A percentile compares a stretch with the other conserved stretches of the same genome.
These are phyloP conservation scores for Pseudolycoriella hygida DNA, from an alignment of 2,888 invertebrate genomes.

Conservation along the genomic window DNA sequence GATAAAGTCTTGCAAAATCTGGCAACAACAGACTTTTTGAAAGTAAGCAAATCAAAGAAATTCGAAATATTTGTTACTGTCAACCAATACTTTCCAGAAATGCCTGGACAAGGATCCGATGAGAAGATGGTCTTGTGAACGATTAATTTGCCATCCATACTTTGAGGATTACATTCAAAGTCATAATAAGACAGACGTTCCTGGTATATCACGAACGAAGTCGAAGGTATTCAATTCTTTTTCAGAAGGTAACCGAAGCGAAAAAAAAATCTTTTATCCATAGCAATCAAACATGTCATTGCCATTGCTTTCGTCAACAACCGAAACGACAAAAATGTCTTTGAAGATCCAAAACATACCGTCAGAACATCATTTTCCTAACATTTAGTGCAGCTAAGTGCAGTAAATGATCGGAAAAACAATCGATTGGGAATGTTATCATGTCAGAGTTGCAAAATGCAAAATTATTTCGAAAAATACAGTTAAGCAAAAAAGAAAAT, in stretches of 20 bases:
- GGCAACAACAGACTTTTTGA: slow-evolving; percentile 65
- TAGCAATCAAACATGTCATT: slow-evolving; percentile 15
- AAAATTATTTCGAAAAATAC: too few relatives aligned
- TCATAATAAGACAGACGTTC: slow-evolving; percentile 21
- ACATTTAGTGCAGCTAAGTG: slow-evolving; percentile 15
- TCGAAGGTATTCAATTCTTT: too few relatives aligned
- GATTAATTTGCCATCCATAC: slow-evolving; percentile 75
- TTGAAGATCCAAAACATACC: slow-evolving; percentile 21
- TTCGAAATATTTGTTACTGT: too few relatives aligned
- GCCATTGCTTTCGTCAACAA: slow-evolving; percentile 19
- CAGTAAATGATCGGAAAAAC: too few relatives aligned
- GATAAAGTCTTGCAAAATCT: slow-evolving; percentile 45
- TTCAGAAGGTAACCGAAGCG: too few relatives aligned
- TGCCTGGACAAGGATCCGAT: slow-evolving; percentile 91
- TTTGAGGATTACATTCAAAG: slow-evolving; percentile 79
- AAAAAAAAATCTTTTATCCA: too few relatives aligned
- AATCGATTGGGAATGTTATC: too few relatives aligned
- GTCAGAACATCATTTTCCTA: slow-evolving; percentile 29
- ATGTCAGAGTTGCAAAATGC: too few relatives aligned
- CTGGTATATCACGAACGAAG: slow-evolving; percentile 33
- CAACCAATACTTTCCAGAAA: slow-evolving; percentile 41
- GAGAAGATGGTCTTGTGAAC: slow-evolving; percentile 81
- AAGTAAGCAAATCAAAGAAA: slow-evolving; percentile 47
- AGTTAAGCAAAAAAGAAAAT: too few relatives aligned
- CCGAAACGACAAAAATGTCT: slow-evolving; percentile 22